Percentiles rank a stretch among this genome's conserved stretches.
Evolutionary conservation across 2,797 vertebrate species (phyloP).

Genomic region (Cossypha heuglini): DNA sequence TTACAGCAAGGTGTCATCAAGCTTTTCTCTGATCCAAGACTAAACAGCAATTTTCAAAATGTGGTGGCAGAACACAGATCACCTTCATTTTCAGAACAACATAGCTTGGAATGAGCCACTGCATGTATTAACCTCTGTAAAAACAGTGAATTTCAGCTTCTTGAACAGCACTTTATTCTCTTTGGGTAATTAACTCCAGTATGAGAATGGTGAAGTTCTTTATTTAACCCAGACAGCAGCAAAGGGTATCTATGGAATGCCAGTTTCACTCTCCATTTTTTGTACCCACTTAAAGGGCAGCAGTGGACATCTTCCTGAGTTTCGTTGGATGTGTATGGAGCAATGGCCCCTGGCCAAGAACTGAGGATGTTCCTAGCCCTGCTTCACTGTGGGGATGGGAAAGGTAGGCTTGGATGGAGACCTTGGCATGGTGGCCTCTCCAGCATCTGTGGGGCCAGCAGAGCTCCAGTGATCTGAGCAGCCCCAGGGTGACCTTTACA

Average conservation of each 20-base stretch:
- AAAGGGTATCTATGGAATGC: neutral
- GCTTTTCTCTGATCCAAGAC: conserved; percentile 4
- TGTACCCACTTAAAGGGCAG: neutral
- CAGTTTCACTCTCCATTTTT: neutral
- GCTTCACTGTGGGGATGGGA: neutral
- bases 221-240: neutral
- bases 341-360: neutral
- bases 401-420: neutral
- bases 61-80: neutral
- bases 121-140: neutral
- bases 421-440: neutral
- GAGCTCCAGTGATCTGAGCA: neutral
- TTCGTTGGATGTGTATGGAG: accelerated
- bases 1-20: neutral
- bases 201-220: neutral
- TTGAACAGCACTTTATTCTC: neutral
- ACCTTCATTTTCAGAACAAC: neutral
- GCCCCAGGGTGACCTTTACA: neutral
- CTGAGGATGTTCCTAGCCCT: neutral
- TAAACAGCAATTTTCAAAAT: conserved; percentile 10
- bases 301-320: neutral
- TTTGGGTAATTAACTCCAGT: neutral
- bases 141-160: neutral
- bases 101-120: neutral
- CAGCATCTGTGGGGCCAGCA: neutral